These are phyloP conservation scores for Brenthis hecate DNA, from an alignment of 2,888 invertebrate species.

Conservation along the genomic window DNA sequence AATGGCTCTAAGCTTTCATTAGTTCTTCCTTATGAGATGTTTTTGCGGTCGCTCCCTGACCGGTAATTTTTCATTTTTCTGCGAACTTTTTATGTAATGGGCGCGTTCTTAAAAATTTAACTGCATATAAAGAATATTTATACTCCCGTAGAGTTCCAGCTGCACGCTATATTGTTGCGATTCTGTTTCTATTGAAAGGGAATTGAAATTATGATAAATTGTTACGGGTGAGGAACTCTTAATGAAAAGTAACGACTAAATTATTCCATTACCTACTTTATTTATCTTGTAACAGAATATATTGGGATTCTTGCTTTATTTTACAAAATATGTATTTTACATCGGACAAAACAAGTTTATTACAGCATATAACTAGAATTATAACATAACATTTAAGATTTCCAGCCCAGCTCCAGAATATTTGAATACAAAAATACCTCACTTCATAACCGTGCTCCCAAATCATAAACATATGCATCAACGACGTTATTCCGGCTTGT, in stretches of 20 bases:
- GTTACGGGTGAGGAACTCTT: slow-evolving; percentile 44
- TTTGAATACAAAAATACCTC: slow-evolving; percentile 41
- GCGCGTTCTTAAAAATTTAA: slow-evolving; percentile 71
- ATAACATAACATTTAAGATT: background rate
- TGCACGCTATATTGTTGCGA: slow-evolving; percentile 74
- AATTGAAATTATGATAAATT: slow-evolving; percentile 60
- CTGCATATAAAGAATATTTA: slow-evolving; percentile 82
- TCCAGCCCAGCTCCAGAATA: background rate
- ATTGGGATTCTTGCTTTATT: too few relatives aligned
- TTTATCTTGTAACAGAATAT: background rate
- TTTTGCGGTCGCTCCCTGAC: slow-evolving; percentile 81
- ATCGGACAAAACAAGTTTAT: too few relatives aligned
- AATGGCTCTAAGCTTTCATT: slow-evolving; percentile 83
- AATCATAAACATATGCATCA: slow-evolving; percentile 66
- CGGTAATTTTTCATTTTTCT: slow-evolving; percentile 81
- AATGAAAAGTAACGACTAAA: slow-evolving; percentile 59
- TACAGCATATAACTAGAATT: background rate
- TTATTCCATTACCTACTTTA: background rate
- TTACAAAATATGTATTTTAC: too few relatives aligned
- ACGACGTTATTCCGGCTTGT: slow-evolving; percentile 71
- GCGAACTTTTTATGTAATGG: slow-evolving; percentile 74
- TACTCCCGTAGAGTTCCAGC: slow-evolving; percentile 67
- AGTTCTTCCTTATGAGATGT: slow-evolving; percentile 79
- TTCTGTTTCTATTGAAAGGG: slow-evolving; percentile 58
- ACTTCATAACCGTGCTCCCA: slow-evolving; percentile 42